These are phyloP conservation scores for Barnardius zonarius DNA, from an alignment of 2,113 vertebrate species.

Conservation along the genomic window DNA sequence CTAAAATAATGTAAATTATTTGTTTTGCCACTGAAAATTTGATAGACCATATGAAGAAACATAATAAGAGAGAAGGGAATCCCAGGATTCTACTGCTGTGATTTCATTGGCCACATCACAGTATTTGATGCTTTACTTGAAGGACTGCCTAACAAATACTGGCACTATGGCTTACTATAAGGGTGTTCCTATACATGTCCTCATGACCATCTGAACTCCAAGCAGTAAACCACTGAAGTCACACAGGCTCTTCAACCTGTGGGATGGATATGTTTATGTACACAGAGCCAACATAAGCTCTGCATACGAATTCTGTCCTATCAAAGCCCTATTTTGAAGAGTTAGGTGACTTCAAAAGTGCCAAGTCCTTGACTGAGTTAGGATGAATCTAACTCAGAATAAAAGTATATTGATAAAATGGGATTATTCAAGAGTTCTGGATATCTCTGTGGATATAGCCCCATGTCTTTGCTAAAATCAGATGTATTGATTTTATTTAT, in stretches of 20 bases:
- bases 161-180: background rate
- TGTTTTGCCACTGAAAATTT: slow-evolving; percentile 6
- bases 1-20: slow-evolving; percentile 21
- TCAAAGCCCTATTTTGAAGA: background rate
- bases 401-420: background rate
- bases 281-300: background rate
- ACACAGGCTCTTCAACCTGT: background rate
- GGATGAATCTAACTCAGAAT: background rate
- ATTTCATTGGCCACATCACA: background rate
- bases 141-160: background rate
- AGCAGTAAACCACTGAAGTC: background rate
- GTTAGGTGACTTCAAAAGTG: background rate
- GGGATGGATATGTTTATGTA: background rate
- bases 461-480: background rate
- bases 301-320: background rate
- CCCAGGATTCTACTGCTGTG: background rate
- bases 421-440: background rate
- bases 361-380: background rate
- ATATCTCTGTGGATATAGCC: background rate
- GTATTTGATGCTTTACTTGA: background rate
- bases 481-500: background rate
- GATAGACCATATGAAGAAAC: background rate
- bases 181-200: background rate
- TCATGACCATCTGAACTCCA: background rate
- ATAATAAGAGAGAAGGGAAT: background rate